These are phyloP conservation scores for Drosophila histrio DNA, from an alignment of 2,888 invertebrate species.

Conservation along the genomic window DNA sequence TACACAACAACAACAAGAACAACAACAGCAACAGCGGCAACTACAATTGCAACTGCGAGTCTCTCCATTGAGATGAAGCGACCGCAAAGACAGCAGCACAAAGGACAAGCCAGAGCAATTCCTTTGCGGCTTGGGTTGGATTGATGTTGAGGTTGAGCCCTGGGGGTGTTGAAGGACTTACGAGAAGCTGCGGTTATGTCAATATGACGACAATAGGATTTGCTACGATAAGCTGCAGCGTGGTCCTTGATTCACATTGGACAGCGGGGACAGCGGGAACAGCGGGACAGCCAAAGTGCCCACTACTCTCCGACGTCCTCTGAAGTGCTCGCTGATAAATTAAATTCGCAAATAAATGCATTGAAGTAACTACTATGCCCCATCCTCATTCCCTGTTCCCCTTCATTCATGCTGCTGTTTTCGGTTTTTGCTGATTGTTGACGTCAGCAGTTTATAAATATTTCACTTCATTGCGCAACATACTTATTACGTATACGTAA, in stretches of 20 bases:
- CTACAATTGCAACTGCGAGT: conserved; percentile 24
- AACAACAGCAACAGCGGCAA: conserved; percentile 13
- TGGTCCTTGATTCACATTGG: conserved; percentile 64
- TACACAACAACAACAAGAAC: conserved; percentile 53
- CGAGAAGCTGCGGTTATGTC: conserved; percentile 69
- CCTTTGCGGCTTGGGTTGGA: conserved; percentile 30
- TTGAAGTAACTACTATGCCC: conserved; percentile 38
- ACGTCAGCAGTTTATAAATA: conserved; percentile 69
- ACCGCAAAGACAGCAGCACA: conserved; percentile 62
- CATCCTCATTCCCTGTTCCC: neutral
- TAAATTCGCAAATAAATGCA: conserved; percentile 75
- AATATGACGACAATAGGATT: conserved; percentile 78
- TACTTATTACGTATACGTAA: conserved; percentile 26
- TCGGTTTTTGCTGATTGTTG: conserved; percentile 31
- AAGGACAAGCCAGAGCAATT: conserved; percentile 60
- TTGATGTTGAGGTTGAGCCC: neutral
- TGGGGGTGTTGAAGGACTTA: conserved; percentile 1
- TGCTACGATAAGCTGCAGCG: conserved; percentile 67
- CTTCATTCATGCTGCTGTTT: neutral
- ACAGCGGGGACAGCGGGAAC: conserved; percentile 25
- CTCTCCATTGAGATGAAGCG: conserved; percentile 41
- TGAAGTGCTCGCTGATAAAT: conserved; percentile 69
- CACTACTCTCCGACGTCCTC: conserved; percentile 10
- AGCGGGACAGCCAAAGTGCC: conserved; percentile 17
- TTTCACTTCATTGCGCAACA: conserved; percentile 34